Percentiles rank a stretch among this genome's conserved stretches.
phyloP scores from a whole-genome alignment of 2,888 invertebrate species.

The Tolmerus cingulatus region DNA sequence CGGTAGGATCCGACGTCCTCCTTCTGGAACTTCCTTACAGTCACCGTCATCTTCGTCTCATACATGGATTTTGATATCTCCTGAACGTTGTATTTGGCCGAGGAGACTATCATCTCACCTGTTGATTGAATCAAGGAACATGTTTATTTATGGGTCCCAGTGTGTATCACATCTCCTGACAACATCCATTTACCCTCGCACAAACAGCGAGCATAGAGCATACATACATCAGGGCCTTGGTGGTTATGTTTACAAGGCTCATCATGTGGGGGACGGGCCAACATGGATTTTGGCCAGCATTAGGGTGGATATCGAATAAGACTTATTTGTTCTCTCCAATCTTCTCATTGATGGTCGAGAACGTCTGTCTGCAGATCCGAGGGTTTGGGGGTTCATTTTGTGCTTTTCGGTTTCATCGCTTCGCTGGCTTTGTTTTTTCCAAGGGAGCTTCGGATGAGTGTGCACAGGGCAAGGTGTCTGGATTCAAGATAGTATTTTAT shows the following conservation, averaged over 20 bases:
- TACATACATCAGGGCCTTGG: constrained; percentile 35
- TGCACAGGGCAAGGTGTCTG: constrained; percentile 10
- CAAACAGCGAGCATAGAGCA: constrained; percentile 22
- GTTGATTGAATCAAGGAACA: constrained; percentile 52
- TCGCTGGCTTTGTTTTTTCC: not conserved
- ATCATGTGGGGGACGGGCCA: constrained; percentile 34
- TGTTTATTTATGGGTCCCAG: constrained; percentile 18
- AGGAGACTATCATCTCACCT: constrained; percentile 86
- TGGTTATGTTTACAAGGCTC: constrained; percentile 44
- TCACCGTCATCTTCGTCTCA: constrained; percentile 83
- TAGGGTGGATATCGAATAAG: constrained; percentile 41
- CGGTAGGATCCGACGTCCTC: constrained; percentile 83
- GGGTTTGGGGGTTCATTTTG: not conserved
- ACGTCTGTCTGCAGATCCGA: not conserved
- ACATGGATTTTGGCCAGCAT: constrained; percentile 43
- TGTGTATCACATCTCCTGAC: constrained; percentile 18
- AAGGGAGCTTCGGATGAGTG: not conserved
- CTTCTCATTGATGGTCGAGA: constrained; percentile 44
- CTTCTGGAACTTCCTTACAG: constrained; percentile 75
- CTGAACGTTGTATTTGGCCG: constrained; percentile 80
- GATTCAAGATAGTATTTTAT: constrained; percentile 44
- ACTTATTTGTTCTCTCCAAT: constrained; percentile 44
- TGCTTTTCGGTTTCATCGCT: constrained; percentile 28
- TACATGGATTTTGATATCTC: constrained; percentile 76
- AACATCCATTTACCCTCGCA: constrained; percentile 34